Evolutionary conservation across 2,888 invertebrate genomes (phyloP).

Genomic region (Eueremaeus valkanovi): DNA sequence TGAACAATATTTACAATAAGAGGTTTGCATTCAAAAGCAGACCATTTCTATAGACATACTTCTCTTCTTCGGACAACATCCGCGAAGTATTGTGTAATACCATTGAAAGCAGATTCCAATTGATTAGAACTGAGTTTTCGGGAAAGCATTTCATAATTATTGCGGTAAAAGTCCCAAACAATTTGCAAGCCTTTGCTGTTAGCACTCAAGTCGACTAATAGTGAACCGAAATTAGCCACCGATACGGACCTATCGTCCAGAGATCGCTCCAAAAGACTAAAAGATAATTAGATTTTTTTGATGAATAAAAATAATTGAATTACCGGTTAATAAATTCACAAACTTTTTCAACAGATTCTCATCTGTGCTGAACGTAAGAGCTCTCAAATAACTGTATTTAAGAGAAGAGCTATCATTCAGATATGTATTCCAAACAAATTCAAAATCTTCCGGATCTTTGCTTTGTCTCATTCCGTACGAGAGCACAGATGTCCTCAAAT

Average conservation of each 20-base stretch:
- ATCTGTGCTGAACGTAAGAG: background rate
- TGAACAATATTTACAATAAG: no score
- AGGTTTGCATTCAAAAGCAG: background rate
- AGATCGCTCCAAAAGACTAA: constrained; percentile 67
- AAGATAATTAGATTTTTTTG: background rate
- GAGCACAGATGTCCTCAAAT: constrained; percentile 10
- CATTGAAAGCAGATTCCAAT: background rate
- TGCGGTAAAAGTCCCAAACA: constrained; percentile 77
- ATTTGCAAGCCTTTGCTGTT: constrained; percentile 71
- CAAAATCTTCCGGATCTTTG: constrained; percentile 14
- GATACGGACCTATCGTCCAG: constrained; percentile 71
- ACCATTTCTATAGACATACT: background rate
- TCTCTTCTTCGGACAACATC: background rate
- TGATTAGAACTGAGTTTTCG: constrained; percentile 29
- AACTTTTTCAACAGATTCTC: constrained; percentile 21
- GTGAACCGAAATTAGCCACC: constrained; percentile 74
- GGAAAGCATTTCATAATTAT: constrained; percentile 58
- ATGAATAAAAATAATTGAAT: constrained; percentile 26
- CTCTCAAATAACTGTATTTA: constrained; percentile 28
- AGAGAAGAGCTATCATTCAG: background rate
- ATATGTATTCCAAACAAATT: constrained; percentile 36
- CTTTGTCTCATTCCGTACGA: constrained; percentile 17
- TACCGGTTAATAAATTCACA: constrained; percentile 44
- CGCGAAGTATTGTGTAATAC: background rate
- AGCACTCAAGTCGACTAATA: constrained; percentile 62